Evolutionary conservation across 2,797 vertebrate genomes (phyloP).

Genomic region (Semotilus atromaculatus): DNA sequence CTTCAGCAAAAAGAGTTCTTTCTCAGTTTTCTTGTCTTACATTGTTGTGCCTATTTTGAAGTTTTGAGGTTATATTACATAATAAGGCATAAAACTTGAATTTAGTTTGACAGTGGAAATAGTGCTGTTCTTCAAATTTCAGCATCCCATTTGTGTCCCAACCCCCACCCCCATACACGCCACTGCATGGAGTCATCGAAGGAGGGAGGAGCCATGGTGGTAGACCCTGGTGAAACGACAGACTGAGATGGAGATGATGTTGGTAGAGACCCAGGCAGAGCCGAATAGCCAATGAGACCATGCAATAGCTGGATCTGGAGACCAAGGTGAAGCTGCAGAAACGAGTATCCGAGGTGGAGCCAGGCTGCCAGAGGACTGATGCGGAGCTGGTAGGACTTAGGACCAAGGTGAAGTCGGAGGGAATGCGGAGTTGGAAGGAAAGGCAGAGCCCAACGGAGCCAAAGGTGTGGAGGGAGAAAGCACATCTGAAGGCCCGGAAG

Average conservation of each 20-base stretch:
- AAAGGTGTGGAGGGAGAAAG: background rate
- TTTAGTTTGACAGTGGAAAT: background rate
- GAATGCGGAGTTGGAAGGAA: too few species aligned
- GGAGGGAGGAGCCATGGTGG: too few species aligned
- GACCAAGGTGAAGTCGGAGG: background rate
- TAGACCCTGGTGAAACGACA: too few species aligned
- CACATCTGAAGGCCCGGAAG: background rate
- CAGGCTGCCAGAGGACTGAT: background rate
- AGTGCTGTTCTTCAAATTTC: background rate
- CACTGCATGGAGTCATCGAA: too few species aligned
- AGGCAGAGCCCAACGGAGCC: too few species aligned
- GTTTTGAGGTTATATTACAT: conserved; percentile 62
- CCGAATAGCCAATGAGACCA: too few species aligned
- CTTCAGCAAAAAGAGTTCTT: background rate
- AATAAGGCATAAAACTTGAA: conserved; percentile 58
- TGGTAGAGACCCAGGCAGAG: background rate
- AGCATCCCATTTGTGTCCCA: background rate
- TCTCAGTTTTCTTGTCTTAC: conserved; percentile 55
- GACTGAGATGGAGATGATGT: too few species aligned
- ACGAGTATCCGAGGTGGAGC: background rate
- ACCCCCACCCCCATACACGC: too few species aligned
- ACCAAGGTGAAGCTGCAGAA: background rate
- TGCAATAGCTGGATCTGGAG: too few species aligned
- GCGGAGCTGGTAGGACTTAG: too few species aligned
- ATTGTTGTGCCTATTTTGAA: conserved; percentile 64